These are phyloP conservation scores for Macrochelys suwanniensis DNA, from an alignment of 2,797 vertebrate genomes.

Conservation along the genomic window DNA sequence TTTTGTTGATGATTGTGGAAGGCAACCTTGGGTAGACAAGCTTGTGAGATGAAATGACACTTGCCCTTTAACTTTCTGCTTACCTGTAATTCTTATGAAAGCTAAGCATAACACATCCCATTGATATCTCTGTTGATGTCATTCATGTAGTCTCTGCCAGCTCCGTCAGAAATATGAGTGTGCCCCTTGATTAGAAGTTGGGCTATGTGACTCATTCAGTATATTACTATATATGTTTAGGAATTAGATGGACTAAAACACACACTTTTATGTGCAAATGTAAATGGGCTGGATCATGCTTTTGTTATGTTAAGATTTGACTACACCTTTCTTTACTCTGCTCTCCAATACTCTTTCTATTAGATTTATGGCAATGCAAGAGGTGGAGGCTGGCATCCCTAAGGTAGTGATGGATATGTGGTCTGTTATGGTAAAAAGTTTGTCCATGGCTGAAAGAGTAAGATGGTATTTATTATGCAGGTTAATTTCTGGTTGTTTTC, in stretches of 20 bases:
- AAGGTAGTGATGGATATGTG: not conserved
- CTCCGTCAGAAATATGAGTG: not conserved
- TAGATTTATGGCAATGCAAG: not conserved
- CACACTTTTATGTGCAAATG: not conserved
- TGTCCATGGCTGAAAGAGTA: not conserved
- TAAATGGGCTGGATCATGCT: not conserved
- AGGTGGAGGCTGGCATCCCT: not conserved
- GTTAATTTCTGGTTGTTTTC: not conserved
- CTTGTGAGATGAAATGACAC: not conserved
- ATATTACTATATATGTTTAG: not conserved
- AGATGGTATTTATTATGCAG: not conserved
- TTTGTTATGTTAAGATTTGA: not conserved
- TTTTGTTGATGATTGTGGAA: not conserved
- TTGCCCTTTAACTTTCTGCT: not conserved
- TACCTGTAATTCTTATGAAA: not conserved
- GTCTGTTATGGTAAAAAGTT: not conserved
- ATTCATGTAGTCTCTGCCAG: not conserved
- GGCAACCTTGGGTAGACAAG: not conserved
- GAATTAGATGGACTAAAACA: not conserved
- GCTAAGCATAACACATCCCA: not conserved
- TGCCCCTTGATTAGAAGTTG: not conserved
- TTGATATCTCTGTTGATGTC: not conserved
- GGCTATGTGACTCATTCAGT: not conserved
- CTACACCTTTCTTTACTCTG: not conserved
- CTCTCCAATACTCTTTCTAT: not conserved